Base-by-base conservation (phyloP, 1,140 invertebrate genomes). In the Cephus cinctus region DNA sequence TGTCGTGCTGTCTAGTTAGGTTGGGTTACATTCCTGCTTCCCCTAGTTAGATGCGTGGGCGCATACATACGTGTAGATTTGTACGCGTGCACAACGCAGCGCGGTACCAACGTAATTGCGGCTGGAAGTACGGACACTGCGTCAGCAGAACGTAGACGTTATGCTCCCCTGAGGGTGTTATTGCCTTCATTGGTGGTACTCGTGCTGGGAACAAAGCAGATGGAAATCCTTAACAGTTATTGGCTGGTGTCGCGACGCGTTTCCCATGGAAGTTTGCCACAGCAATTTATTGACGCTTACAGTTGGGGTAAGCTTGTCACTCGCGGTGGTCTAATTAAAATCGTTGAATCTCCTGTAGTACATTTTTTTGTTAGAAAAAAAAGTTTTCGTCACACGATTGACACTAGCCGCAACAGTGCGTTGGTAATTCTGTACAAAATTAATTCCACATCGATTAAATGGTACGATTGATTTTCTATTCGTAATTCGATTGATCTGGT, bases 271-370 rank as follows among this genome's bases (percentile, higher is more conserved):
- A 5, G 15, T 22, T 22, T 42, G 46, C 32, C 32, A 15, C 21
- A 41, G 40, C 52, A 45, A 65, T 66, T 65, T 63, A 63, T 66
- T 53, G 53, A 25, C 55, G 47, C 54, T 50, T 57, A 51, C 48
- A 31, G 50, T 48, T 47, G 49, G 52, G 38, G 52, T n/a, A n/a
- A n/a, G n/a, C n/a, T n/a, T n/a, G n/a, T n/a, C n/a, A 48, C 54
- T 65, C 69, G 67, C 67, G 69, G 70, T 71, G 69, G 69, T 60
- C 59, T 69, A 69, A 69, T 69, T 67, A 61, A 63, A 69, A 69
- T 36, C 47, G 53, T 47, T 54, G 35, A 45, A 49, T 52, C 34
- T n/a, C n/a, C n/a, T n/a, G n/a, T n/a, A n/a, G n/a, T n/a, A n/a
- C n/a, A n/a, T n/a, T n/a, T n/a, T n/a, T n/a, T n/a, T n/a, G n/a